phyloP scores from a whole-genome alignment of 1,140 invertebrate genomes.

The Thalassaphorura encarpata region DNA sequence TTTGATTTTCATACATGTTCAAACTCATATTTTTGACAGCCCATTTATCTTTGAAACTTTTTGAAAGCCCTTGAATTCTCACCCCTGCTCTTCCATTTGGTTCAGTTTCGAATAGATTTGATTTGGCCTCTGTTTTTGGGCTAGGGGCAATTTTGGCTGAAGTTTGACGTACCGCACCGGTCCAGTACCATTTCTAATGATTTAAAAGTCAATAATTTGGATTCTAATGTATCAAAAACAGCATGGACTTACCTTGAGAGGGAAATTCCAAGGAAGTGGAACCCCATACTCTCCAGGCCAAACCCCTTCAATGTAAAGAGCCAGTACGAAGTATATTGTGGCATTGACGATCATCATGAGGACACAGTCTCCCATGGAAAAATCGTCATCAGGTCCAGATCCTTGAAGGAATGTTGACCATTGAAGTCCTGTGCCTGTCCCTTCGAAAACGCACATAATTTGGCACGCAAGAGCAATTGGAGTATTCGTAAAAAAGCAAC shows the following conservation, averaged over 20 bases:
- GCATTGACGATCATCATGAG: conserved; percentile 55
- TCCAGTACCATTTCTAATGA: conserved; percentile 35
- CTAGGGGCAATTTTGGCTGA: conserved; percentile 33
- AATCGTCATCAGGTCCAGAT: conserved; percentile 58
- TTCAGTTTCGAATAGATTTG: conserved; percentile 45
- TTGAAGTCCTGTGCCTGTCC: conserved; percentile 52
- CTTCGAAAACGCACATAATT: conserved; percentile 54
- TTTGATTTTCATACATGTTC: conserved; percentile 57
- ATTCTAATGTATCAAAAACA: not conserved
- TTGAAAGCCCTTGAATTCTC: conserved; percentile 49
- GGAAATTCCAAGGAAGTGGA: conserved; percentile 42
- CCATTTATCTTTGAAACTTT: conserved; percentile 31
- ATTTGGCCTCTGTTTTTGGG: conserved; percentile 41
- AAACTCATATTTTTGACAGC: conserved; percentile 54
- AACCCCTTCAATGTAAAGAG: conserved; percentile 47
- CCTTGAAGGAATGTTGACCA: conserved; percentile 60
- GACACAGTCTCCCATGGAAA: conserved; percentile 54
- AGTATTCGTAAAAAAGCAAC: conserved; percentile 57
- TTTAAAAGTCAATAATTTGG: not conserved
- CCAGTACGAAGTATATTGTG: conserved; percentile 53
- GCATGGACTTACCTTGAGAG: conserved; percentile 34
- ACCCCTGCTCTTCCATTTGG: conserved; percentile 50
- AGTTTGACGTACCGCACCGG: conserved; percentile 25
- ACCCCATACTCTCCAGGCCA: conserved; percentile 41
- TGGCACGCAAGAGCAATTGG: conserved; percentile 65